phyloP scores from a whole-genome alignment of 2,888 invertebrate genomes.

The Oeneis ivallda region DNA sequence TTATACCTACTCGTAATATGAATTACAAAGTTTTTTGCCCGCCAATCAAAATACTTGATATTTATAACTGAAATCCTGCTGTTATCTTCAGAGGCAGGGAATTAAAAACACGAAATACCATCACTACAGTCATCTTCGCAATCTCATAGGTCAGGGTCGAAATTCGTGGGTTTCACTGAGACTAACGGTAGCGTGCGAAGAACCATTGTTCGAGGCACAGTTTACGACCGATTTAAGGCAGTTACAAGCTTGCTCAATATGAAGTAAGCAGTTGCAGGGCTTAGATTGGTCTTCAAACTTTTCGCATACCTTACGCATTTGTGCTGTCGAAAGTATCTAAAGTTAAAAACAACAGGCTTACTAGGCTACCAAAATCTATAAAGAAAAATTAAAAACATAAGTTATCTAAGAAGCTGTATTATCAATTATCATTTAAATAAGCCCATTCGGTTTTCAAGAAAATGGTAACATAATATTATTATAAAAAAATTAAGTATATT shows the following conservation, averaged over 20 bases:
- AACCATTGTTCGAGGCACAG: neutral
- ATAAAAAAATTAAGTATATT: no score
- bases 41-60: slow-evolving; percentile 5
- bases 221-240: slow-evolving; percentile 7
- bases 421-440: no score
- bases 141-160: slow-evolving; percentile 13
- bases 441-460: no score
- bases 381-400: no score
- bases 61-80: slow-evolving; percentile 12
- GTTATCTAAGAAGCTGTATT: no score
- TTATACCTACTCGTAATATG: no score
- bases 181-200: slow-evolving; percentile 6
- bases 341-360: no score
- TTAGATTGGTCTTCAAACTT: neutral
- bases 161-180: neutral
- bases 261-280: neutral
- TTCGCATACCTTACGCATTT: no score
- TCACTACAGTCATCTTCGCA: neutral
- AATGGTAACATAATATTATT: no score
- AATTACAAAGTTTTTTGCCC: neutral
- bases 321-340: no score
- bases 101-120: slow-evolving; percentile 8
- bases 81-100: slow-evolving; percentile 8
- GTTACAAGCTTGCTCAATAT: neutral
- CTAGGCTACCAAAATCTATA: no score